Base-by-base conservation (phyloP, 2,113 vertebrate species). In the Martes martes region DNA sequence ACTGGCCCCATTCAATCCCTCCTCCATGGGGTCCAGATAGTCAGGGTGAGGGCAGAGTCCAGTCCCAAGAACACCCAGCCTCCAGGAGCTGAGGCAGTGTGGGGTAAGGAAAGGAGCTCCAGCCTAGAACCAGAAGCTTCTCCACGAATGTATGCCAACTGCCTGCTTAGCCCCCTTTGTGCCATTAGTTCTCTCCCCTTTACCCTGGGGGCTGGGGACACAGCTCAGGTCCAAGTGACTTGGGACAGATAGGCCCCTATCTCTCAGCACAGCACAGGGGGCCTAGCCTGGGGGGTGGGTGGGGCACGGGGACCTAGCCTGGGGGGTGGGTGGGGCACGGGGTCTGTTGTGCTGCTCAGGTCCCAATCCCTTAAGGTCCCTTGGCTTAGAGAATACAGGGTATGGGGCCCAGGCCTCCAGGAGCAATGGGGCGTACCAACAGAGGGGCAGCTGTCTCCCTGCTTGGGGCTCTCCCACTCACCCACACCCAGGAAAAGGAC, bases 381-480 rank as follows among this genome's bases (percentile, higher is more conserved):
- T n/a, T 57, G 47, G 59, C 36, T 80, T 52, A n/a, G 18, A 33
- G 31, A 18, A 55, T 14, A n/a, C 7, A 8, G 36, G 16, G 24
- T 0, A 10, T 14, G 57, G 14, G 19, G 11, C 4, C 21, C 0
- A 1, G 50, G 28, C 57, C 67, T 57, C 14, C 18, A 63, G n/a
- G 13, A 74, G n/a, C 50, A 31, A n/a, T 31, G 69, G 13, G 1
- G 28, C 31, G 3, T 42, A 57, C 57, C 63, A 11, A 6, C 39
- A 31, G 50, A n/a, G 28, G 2, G 14, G 24, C 42, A 9, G 55
- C 33, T 11, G 19, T 39, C 39, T 42, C 55, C 63, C n/a, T 59
- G 28, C 36, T 7, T 52, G 31, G 83, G 2, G n/a, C 10, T 45
- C 23, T 36, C 61, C 55, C 42, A 31, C 73, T 47, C 31, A 50